Evolutionary conservation across 2,797 vertebrate genomes (phyloP), one percentile per base, ranked within the genome.

Genomic region (Toxotes lorentzi): DNA sequence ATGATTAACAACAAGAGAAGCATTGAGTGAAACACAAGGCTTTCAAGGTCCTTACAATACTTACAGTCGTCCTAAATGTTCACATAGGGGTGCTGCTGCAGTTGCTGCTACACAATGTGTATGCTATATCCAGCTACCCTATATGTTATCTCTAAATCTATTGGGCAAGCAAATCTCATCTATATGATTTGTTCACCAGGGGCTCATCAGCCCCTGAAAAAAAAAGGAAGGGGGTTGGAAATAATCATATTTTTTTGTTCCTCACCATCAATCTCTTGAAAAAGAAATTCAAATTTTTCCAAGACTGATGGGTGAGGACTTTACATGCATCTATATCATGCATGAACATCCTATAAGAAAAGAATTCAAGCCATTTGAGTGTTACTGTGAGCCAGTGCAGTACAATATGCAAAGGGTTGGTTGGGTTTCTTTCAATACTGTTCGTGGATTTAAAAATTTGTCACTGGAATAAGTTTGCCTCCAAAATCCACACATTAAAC

Each of bases 21-120:
- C 35, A 67, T 65, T 43, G 67, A 47, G 76, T 68, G 76, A 51
- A 64, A 68, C 79, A 86, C 68, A 61, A 86, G 66, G 76, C 78
- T 81, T 86, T 82, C 66, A 21, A 79, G 66, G 65, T 85, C 77
- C 77, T 81, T 74, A 78, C 85, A 68, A 83, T 76, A 81, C 82
- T 86, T 92, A 92, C 90, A 86, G 88, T 93, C 83, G 19, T 90
- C 67, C 87, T 86, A 71, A 81, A 86, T 81, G 76, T 81, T 83
- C 82, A 83, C 72, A 61, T 43, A 76, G 78, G 78, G 78, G 76
- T 81, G 84, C 77, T 85, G 82, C 73, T 79, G 74, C 62, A 79
- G 78, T 79, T 74, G 70, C 79, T 88, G 88, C 89, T 93, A 91
- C 92, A 89, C 82, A 70, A 83, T 50, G 53, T 58, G 76, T 79